These are phyloP conservation scores for Drosophila busckii DNA, from an alignment of 1,140 invertebrate genomes.

Conservation along the genomic window DNA sequence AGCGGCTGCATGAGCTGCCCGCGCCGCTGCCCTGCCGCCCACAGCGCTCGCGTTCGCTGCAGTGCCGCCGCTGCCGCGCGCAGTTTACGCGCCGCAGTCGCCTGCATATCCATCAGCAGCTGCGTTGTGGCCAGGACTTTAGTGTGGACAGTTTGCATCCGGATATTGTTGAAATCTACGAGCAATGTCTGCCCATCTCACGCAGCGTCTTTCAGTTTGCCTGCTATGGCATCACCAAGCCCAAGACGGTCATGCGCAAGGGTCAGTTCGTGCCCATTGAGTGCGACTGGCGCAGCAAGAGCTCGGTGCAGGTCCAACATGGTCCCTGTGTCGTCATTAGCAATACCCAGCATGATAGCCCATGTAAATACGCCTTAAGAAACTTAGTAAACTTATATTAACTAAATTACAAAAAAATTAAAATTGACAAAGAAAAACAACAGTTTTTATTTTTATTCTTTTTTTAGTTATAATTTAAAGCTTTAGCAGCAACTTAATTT, in stretches of 20 bases:
- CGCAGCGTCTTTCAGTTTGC: constrained; percentile 42
- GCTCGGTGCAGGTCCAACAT: constrained; percentile 50
- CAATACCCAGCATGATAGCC: constrained; percentile 46
- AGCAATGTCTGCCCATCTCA: constrained; percentile 56
- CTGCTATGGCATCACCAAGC: constrained; percentile 58
- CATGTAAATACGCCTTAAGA: constrained; percentile 49
- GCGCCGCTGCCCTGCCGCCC: constrained; percentile 2
- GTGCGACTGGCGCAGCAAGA: constrained; percentile 53
- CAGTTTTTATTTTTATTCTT: too few relatives aligned
- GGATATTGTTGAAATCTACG: constrained; percentile 61
- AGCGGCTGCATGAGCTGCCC: constrained; percentile 46
- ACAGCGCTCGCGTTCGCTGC: constrained; percentile 4
- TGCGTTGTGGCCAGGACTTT: constrained; percentile 55
- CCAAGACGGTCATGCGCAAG: constrained; percentile 47
- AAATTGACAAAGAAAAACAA: too few relatives aligned
- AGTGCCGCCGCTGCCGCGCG: constrained; percentile 36
- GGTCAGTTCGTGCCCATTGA: constrained; percentile 59
- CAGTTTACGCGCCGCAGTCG: constrained; percentile 36
- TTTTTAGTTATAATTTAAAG: too few relatives aligned
- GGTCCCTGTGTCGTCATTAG: constrained; percentile 59
- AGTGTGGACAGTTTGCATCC: constrained; percentile 53
- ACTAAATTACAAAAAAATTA: too few relatives aligned
- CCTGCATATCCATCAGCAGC: constrained; percentile 47
- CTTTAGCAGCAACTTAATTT: too few relatives aligned
- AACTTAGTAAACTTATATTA: too few relatives aligned